Evolutionary conservation across 2,797 vertebrate species (phyloP).

Genomic region (Microctenopoma stevenorrisi): DNA sequence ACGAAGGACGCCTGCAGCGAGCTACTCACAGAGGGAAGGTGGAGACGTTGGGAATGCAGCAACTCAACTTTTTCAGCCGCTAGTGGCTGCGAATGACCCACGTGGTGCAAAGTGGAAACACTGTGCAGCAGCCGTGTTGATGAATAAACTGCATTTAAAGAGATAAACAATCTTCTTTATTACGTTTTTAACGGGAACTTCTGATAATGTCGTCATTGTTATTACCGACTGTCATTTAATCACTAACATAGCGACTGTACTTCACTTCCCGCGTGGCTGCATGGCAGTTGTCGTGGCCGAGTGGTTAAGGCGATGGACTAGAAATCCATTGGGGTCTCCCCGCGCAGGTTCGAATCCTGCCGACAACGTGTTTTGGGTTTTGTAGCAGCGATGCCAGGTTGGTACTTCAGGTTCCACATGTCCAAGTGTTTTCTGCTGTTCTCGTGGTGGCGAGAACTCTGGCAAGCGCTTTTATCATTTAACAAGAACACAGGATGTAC

Average conservation of each 20-base stretch:
- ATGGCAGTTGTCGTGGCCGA: conserved; percentile 77
- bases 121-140: background rate
- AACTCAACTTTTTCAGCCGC: conserved; percentile 1
- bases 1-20: conserved; percentile 15
- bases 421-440: no score
- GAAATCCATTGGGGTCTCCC: conserved; percentile 85
- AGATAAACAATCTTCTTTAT: no score
- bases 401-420: no score
- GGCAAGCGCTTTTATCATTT: no score
- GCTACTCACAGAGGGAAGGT: background rate
- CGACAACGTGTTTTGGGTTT: conserved; percentile 54
- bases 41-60: background rate
- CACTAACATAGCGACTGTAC: no score
- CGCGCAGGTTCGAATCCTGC: conserved; percentile 83
- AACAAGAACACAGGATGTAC: no score
- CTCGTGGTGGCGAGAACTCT: no score
- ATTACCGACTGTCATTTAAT: no score
- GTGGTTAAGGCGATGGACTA: conserved; percentile 85
- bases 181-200: conserved; percentile 23
- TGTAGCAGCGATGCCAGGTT: no score
- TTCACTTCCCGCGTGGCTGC: no score
- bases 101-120: background rate
- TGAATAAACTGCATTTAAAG: conserved; percentile 2
- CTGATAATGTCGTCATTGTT: no score
- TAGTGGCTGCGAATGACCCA: background rate